Percentiles rank a stretch among this genome's conserved stretches.
These are phyloP conservation scores for Mesembrinibis cayennensis DNA, from an alignment of 2,113 vertebrate genomes.

Conservation along the genomic window DNA sequence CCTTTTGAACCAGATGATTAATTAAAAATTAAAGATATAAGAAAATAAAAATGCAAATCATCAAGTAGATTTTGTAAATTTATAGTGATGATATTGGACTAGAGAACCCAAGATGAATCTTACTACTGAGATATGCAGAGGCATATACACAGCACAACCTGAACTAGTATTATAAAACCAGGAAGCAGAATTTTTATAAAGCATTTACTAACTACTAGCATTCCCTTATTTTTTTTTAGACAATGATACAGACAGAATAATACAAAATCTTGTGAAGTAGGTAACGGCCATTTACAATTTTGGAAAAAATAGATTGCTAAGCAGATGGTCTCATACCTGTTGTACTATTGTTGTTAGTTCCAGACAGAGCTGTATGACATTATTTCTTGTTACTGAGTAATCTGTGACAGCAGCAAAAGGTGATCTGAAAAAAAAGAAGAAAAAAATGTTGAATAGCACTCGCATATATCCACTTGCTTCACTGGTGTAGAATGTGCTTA, in stretches of 20 bases:
- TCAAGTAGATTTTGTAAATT: background rate
- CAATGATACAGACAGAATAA: background rate
- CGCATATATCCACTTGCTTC: background rate
- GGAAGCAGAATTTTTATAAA: background rate
- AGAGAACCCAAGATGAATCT: background rate
- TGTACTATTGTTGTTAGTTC: conserved; percentile 98
- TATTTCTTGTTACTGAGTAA: conserved; percentile 97
- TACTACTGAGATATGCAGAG: background rate
- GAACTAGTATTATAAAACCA: background rate
- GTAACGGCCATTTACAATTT: background rate
- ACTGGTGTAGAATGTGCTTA: background rate
- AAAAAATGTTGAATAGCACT: background rate
- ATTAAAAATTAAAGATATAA: background rate
- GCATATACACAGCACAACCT: background rate
- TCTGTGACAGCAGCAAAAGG: conserved; percentile 97
- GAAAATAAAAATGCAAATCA: background rate
- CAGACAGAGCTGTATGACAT: conserved; percentile 98
- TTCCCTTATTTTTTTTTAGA: background rate
- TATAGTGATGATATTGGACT: background rate
- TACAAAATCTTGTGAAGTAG: background rate
- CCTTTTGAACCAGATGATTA: background rate
- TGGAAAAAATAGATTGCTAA: background rate
- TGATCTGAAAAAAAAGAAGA: conserved; percentile 79
- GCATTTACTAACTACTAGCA: background rate
- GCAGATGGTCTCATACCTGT: conserved; percentile 81